These are phyloP conservation scores for Felis catus DNA, from an alignment of 2,113 vertebrate species.

Conservation along the genomic window F.catus_Fca126_mat1.0 CM031421.1:44933001-44933500, in stretches of 20 bases:
- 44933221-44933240: conserved; percentile 45
- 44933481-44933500: too few species aligned
- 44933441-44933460: too few species aligned
- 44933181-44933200: conserved; percentile 25
- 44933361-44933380: background rate
- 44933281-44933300: background rate
- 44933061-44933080: conserved; percentile 6
- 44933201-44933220: conserved; percentile 60
- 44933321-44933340: background rate
- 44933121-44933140: conserved; percentile 24
- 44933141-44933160: background rate
- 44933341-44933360: conserved; percentile 54
- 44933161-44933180: background rate
- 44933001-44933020: background rate
- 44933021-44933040: conserved; percentile 15
- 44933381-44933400: too few species aligned
- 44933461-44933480: too few species aligned
- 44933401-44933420: too few species aligned
- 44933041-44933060: background rate
- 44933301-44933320: background rate
- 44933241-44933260: conserved; percentile 35
- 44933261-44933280: conserved; percentile 40
- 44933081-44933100: background rate
- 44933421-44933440: too few species aligned
- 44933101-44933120: background rate